These are phyloP conservation scores for Fissipunctia ypsillon DNA, from an alignment of 2,888 invertebrate species.

Conservation along the genomic window DNA sequence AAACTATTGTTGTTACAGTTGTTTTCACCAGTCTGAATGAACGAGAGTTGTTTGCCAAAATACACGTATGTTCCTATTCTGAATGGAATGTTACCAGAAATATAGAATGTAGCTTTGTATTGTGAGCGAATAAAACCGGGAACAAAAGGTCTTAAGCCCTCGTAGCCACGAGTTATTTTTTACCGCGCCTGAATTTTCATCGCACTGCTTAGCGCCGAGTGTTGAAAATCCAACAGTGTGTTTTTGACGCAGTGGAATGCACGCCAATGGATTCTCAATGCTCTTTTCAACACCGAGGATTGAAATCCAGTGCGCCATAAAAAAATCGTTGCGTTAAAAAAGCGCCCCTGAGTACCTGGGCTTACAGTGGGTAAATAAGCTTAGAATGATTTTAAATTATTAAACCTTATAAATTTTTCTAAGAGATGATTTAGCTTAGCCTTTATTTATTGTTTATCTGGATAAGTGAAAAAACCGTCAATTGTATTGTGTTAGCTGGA, in stretches of 20 bases:
- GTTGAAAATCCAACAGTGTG: background rate
- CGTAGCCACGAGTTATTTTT: background rate
- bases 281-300: background rate
- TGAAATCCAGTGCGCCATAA: background rate
- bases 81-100: conserved; percentile 28
- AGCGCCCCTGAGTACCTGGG: too few species aligned
- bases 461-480: background rate
- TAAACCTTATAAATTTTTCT: background rate
- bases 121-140: conserved; percentile 16
- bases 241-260: background rate
- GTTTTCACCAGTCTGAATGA: conserved; percentile 15
- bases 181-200: background rate
- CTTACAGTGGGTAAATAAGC: background rate
- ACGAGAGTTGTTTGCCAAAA: conserved; percentile 34
- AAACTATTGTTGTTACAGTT: conserved; percentile 35
- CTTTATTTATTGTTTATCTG: background rate
- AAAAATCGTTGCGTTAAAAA: background rate
- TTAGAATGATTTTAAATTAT: conserved; percentile 8
- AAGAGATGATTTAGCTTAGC: background rate
- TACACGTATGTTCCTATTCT: conserved; percentile 25
- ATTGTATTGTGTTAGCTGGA: background rate
- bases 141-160: conserved; percentile 5
- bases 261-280: too few species aligned
- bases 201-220: too few species aligned
- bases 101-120: conserved; percentile 22